Evolutionary conservation across 2,888 invertebrate genomes (phyloP), one percentile per base, ranked within the genome.

Genomic region (Lordiphosa andalusiaca): DNA sequence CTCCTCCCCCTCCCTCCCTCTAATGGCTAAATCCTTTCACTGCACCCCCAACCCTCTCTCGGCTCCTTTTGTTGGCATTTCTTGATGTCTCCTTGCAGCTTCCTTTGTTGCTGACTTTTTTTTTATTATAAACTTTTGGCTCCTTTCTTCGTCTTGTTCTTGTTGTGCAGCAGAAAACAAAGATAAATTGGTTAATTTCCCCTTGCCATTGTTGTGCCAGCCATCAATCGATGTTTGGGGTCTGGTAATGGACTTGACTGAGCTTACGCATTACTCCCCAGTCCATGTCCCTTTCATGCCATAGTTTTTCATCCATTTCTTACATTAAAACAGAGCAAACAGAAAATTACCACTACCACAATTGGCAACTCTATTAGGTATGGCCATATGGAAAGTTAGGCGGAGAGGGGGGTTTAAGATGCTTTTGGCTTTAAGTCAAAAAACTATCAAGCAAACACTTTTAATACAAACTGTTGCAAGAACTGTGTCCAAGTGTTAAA

Each of bases 101-200:
- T 68, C 69, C 67, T 66, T 77, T 68, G 68, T 69, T 73, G 70
- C 55, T 67, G 69, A 54, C 66, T 64, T 63, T 71, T 64, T 63
- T 71, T 66, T 73, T 71, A 75, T 75, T 75, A 69, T 69, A 67
- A 72, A 72, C 67, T 84, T 81, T 77, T 70, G 58, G 60, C 66
- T 54, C 30, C 48, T 52, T 52, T 23, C 38, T 61, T 37, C 44
- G 59, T 33, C 51, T 55, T 56, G 53, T 65, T 54, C 68, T 64
- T 66, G 69, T 68, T 77, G 71, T 74, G 80, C 70, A 84, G 80
- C 70, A 84, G 86, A 84, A 86, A 88, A 87, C 87, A 87, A 86
- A 88, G 88, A 88, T 87, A 87, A 89, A 89, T 89, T 87, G 87
- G 85, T 86, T 88, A 87, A 89, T 88, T 89, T 89, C 87, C 88